Evolutionary conservation across 1,140 invertebrate species (phyloP), one percentile per base, ranked within the genome.

Genomic region (Drosophila rufa): DNA sequence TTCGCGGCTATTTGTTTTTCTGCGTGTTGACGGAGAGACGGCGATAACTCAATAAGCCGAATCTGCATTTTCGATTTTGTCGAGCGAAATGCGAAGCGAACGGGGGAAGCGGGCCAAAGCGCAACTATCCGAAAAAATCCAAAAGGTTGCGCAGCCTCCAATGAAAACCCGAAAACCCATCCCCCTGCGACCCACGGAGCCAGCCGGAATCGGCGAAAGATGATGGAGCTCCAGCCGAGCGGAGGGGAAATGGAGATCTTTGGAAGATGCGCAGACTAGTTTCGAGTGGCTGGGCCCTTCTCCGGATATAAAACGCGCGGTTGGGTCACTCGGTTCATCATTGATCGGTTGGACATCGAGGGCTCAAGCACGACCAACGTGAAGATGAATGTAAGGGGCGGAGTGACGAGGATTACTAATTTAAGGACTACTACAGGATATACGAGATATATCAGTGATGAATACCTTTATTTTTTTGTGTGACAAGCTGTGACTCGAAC

Each of bases 281-380:
- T 76, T 55, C 55, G 2, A 62, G 38, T 7, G 36, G 30, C 12
- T 30, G n/a, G 15, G 48, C 62, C 40, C 48, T 58, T 42, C 58
- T 61, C 53, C 58, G 77, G 65, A 81, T 92, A 92, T 92, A 92
- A 92, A 92, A 90, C 78, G 77, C 80, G 80, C 76, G 73, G 61
- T 36, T 65, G 69, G 90, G 82, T 90, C 80, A 86, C 33, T 68
- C 58, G 82, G 71, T 58, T 64, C 82, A 92, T 92, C 90, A 92
- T 92, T 92, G 75, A 89, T 75, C 85, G 80, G 78, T 92, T 92
- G 90, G 90, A 92, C 80, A 86, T 79, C 85, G 77, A 92, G 82
- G 76, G 85, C 85, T 90, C 60, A 92, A 80, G 90, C 85, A 92
- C 84, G 84, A 92, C 90, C 90, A 86, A 91, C 90, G 83, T 77